Percentiles rank a stretch among this genome's conserved stretches.
phyloP scores from a whole-genome alignment of 2,797 vertebrate genomes.

The Adrianichthys oophorus region DNA sequence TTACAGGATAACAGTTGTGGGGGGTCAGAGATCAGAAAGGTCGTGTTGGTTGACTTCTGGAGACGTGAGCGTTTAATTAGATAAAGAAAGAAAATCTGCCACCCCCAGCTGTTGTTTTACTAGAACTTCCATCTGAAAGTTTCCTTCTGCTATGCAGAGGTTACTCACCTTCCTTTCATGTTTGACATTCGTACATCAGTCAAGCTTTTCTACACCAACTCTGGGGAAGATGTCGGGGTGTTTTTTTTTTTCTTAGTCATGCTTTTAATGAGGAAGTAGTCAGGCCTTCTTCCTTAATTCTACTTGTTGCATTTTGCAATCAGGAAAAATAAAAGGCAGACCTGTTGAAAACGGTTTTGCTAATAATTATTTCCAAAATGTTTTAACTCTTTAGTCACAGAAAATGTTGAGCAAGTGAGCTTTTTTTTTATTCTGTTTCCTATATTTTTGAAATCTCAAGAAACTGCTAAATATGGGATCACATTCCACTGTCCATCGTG shows the following conservation, averaged over 20 bases:
- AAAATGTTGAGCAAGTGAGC: too few relatives aligned
- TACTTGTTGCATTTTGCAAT: not conserved
- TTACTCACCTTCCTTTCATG: constrained; percentile 28
- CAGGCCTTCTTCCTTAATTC: not conserved
- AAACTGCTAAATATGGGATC: too few relatives aligned
- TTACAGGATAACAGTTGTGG: constrained; percentile 34
- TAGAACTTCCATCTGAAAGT: constrained; percentile 21
- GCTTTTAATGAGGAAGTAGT: not conserved
- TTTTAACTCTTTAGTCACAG: too few relatives aligned
- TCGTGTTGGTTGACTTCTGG: constrained; percentile 16
- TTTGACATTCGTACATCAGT: constrained; percentile 17
- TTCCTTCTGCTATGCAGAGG: constrained; percentile 9
- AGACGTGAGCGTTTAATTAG: constrained; percentile 45
- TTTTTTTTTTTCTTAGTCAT: not conserved
- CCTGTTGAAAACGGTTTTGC: not conserved
- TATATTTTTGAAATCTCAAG: too few relatives aligned
- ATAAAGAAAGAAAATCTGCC: constrained; percentile 1
- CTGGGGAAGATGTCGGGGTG: not conserved
- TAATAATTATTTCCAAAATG: too few relatives aligned
- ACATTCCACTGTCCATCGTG: too few relatives aligned
- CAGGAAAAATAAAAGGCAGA: not conserved
- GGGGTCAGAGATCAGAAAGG: constrained; percentile 39
- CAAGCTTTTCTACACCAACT: not conserved
- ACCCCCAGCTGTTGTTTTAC: constrained; percentile 33
- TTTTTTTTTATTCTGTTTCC: too few relatives aligned